These are phyloP conservation scores for Ascaphus truei DNA, from an alignment of 2,113 vertebrate species.

Conservation along the genomic window DNA sequence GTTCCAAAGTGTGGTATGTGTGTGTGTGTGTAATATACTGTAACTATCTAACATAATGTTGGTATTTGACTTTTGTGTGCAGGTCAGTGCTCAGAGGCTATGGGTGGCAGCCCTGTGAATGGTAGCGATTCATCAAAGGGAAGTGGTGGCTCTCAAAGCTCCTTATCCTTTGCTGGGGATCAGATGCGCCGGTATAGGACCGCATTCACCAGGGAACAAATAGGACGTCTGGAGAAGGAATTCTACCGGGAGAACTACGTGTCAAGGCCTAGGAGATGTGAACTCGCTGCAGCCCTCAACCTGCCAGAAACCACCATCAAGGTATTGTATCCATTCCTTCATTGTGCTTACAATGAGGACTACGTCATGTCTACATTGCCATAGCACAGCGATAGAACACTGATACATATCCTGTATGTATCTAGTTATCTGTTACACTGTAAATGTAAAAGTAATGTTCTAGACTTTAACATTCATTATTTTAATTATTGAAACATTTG, in stretches of 20 bases:
- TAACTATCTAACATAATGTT: constrained; percentile 25
- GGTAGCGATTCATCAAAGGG: constrained; percentile 71
- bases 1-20: neutral
- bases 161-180: constrained; percentile 82
- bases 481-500: no score
- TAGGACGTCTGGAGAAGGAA: constrained; percentile 92
- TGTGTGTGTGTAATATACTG: neutral
- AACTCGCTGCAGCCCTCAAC: constrained; percentile 91
- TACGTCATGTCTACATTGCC: no score
- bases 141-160: constrained; percentile 67
- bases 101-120: constrained; percentile 56
- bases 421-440: no score
- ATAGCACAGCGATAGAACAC: no score
- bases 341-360: no score
- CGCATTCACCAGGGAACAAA: constrained; percentile 96
- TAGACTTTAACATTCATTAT: no score
- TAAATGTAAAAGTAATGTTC: no score
- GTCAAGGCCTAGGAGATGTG: constrained; percentile 91
- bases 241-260: constrained; percentile 98
- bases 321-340: constrained; percentile 61
- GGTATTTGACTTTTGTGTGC: constrained; percentile 44
- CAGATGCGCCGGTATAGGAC: constrained; percentile 96
- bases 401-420: no score
- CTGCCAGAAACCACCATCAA: constrained; percentile 98
- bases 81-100: constrained; percentile 60